Percentiles rank a stretch among this genome's conserved stretches.
Evolutionary conservation across 2,888 invertebrate genomes (phyloP).

Genomic region (Tetheella fluctuosa): DNA sequence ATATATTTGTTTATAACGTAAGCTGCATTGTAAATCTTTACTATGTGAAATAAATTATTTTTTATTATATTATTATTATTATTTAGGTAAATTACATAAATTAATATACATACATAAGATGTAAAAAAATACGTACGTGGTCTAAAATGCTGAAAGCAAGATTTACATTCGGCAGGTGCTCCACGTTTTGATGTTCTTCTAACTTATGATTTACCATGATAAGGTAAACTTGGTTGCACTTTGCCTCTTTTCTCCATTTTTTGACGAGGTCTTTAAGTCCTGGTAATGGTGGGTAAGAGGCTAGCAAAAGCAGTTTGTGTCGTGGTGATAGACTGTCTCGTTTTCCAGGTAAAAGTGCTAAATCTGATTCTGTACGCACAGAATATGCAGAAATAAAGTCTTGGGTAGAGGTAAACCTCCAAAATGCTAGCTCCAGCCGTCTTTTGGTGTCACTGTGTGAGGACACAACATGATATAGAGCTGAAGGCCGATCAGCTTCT

Average conservation of each 20-base stretch:
- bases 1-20: too few relatives aligned
- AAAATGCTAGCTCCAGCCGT: slow-evolving; percentile 36
- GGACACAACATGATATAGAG: slow-evolving; percentile 38
- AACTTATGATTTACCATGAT: slow-evolving; percentile 47
- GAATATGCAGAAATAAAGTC: slow-evolving; percentile 39
- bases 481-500: slow-evolving; percentile 26
- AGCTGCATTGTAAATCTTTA: too few relatives aligned
- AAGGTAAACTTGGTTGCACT: slow-evolving; percentile 45
- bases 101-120: too few relatives aligned
- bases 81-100: too few relatives aligned
- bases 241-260: slow-evolving; percentile 43
- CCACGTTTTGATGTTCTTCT: slow-evolving; percentile 36
- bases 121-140: slow-evolving; percentile 39
- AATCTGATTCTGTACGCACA: slow-evolving; percentile 38
- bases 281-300: slow-evolving; percentile 43
- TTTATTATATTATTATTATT: too few relatives aligned
- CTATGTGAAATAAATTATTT: too few relatives aligned
- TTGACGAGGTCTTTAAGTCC: slow-evolving; percentile 44
- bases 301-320: slow-evolving; percentile 44
- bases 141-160: slow-evolving; percentile 47
- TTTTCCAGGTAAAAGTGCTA: slow-evolving; percentile 33
- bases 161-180: slow-evolving; percentile 49
- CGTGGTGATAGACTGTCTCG: slow-evolving; percentile 33
- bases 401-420: slow-evolving; percentile 36
- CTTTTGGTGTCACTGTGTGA: slow-evolving; percentile 27